Percentiles rank a stretch among this genome's conserved stretches.
phyloP scores from a whole-genome alignment of 2,888 invertebrate genomes.

The Ferrisia virgata region DNA sequence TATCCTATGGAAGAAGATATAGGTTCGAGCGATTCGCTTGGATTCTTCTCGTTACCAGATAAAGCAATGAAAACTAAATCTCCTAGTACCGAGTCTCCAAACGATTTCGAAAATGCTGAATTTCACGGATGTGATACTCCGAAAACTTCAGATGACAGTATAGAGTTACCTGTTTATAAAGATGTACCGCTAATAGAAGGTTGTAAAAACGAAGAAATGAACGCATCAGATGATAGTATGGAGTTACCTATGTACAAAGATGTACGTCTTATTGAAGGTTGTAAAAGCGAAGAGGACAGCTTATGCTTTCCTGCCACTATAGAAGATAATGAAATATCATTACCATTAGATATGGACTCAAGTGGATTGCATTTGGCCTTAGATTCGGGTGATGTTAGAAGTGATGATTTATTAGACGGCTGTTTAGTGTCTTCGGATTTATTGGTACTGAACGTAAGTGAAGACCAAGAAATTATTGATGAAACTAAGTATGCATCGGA shows the following conservation, averaged over 20 bases:
- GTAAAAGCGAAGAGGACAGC: slow-evolving; percentile 48
- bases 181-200: slow-evolving; percentile 50
- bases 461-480: slow-evolving; percentile 48
- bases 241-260: slow-evolving; percentile 50
- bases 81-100: neutral
- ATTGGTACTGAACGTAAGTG: slow-evolving; percentile 48
- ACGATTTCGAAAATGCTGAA: slow-evolving; percentile 23
- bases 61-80: slow-evolving; percentile 18
- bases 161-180: slow-evolving; percentile 49
- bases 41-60: neutral
- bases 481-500: neutral
- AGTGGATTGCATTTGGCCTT: slow-evolving; percentile 4
- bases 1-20: neutral
- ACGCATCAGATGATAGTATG: slow-evolving; percentile 11
- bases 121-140: slow-evolving; percentile 33
- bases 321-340: slow-evolving; percentile 50
- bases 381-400: slow-evolving; percentile 18
- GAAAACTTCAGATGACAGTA: slow-evolving; percentile 41
- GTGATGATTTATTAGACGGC: slow-evolving; percentile 48
- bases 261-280: slow-evolving; percentile 50
- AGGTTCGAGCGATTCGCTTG: neutral
- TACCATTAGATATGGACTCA: slow-evolving; percentile 45
- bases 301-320: slow-evolving; percentile 47
- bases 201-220: slow-evolving; percentile 48
- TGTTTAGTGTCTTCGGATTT: slow-evolving; percentile 49